Base-by-base conservation (phyloP, 2,797 vertebrate species). In the Gallinago solitaria region DNA sequence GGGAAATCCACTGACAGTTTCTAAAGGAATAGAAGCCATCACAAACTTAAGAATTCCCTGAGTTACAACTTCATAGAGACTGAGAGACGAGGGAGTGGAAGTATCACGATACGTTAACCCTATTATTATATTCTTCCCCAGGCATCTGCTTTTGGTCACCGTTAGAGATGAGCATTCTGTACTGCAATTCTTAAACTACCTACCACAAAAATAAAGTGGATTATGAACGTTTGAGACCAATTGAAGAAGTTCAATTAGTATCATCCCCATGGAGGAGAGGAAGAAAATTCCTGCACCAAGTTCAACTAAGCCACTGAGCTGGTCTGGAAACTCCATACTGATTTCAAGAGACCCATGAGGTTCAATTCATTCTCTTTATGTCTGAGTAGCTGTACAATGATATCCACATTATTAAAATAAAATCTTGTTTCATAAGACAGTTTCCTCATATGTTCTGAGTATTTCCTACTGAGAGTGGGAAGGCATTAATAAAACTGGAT, bases 401-500 rank as follows among this genome's bases (percentile, higher is more conserved):
- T 68, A 95, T 54, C 61, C 91, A 95, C 67, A 89, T 90, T 94
- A 94, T 93, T 94, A 93, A 93, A 96, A 95, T 83, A 91, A 96
- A 95, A 95, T 91, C 89, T 91, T 93, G 63, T 94, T 95, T 94
- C 85, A 47, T 93, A 91, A 91, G 77, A 84, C 80, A 64, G 77
- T 90, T 94, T 89, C 48, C 77, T 93, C 77, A 39, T 87, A 91
- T 70, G 86, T 94, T 94, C 83, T 94, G 91, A 94, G 70, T 91
- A 79, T 95, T 93, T 96, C 95, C 89, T 91, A 91, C 83, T 89
- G 93, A 90, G 85, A 96, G 68, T 74, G 89, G 89, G 77, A 95
- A 94, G 70, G 90, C 88, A 82, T 96, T 96, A 91, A 94, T 95
- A 91, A 93, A 96, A 95, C 83, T 87, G 85, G 95, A 94, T 94